Base-by-base conservation (phyloP, 2,888 invertebrate species). In the Himalopsyche anomala region DNA sequence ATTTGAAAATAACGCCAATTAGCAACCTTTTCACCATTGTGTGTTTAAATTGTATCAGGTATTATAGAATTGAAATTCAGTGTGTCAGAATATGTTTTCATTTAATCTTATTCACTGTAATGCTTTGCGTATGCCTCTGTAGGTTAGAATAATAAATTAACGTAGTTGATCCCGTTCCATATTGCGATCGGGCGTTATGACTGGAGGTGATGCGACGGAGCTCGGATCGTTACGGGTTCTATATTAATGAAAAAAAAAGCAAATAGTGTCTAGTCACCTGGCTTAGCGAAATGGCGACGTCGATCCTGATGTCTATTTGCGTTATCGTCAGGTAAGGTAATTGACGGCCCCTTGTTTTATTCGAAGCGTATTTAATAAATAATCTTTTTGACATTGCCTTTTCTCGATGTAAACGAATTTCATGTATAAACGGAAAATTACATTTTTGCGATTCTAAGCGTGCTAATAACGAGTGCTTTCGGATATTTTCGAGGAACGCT, bases 241-340 rank as follows among this genome's bases (percentile, higher is more conserved):
- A 74, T 74, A 38, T 74, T 74, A 74, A 74, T 74, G 74, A 74
- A 74, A 74, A 69, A 28, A 28, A 74, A 74, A 74, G 74, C 74
- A 15, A 12, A 74, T 28, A 74, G 74, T 74, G 74, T 74, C 74
- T 74, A 74, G 74, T 74, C 74, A 74, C 74, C 74, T 36, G 38
- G 74, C 74, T 74, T 36, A 74, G 36, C 15, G 15, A 9, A 74
- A 74, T 36, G 74, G 36, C 74, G 74, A 15, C 38, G 74, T 36
- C 74, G 19, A 74, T 74, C 74, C 36, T 28, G 28, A 12, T 74
- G 36, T 74, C 74, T 74, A 74, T 36, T 74, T 74, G 12, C 36
- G 28, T 74, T 28, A 36, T 74, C 15, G 38, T 38, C 38, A 74
- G 74, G 74, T 74, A 38, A 74, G 36, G 36, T 74, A 74, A 74